Base-by-base conservation (phyloP, 2,797 vertebrate species). In the Allobates femoralis region DNA sequence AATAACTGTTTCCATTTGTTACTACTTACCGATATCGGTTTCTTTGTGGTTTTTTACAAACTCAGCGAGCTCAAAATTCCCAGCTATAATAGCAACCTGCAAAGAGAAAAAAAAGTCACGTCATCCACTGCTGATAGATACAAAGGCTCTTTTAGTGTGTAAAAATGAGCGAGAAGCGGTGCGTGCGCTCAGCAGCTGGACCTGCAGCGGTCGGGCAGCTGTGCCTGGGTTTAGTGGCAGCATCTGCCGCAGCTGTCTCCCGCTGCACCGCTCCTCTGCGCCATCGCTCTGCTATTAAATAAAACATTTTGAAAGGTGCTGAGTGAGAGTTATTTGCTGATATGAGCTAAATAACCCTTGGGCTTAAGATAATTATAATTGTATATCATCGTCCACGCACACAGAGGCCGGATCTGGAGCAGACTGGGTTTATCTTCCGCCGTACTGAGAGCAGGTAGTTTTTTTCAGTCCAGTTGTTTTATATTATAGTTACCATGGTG, bases 41-140 rank as follows among this genome's bases (percentile, higher is more conserved):
- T 98, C 96, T 91, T 95, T 97, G 93, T 99, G 97, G 91, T 96
- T 98, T 95, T 96, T 98, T 91, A 99, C 95, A 87, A 98, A 96
- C 88, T 99, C 97, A 0, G 96, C 98, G n/a, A 99, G 95, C 90
- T 99, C 97, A 90, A 99, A 99, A 93, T 99, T 98, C 32, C 98
- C 97, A 0, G 97, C 97, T 32, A 99, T 98, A 87, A 99, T 97
- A 53, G 97, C 97, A 79, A 99, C 98, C 98, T 99, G 93, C 76
- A 91, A 74, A 26, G 18, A 81, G 53, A 73, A 64, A 64, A 34
- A 26, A 64, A 34, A 26, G 83, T 2, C 30, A 28, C 3, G 50
- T 69, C 21, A 85, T 41, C 51, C 74, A 34, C 34, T 3, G n/a
- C 46, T n/a, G 14, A 26, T n/a, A 15, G 32, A 32, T 28, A 37